Conservation (phyloP, 2,888 invertebrate species). For the Orthonychiurus folsomi region DNA sequence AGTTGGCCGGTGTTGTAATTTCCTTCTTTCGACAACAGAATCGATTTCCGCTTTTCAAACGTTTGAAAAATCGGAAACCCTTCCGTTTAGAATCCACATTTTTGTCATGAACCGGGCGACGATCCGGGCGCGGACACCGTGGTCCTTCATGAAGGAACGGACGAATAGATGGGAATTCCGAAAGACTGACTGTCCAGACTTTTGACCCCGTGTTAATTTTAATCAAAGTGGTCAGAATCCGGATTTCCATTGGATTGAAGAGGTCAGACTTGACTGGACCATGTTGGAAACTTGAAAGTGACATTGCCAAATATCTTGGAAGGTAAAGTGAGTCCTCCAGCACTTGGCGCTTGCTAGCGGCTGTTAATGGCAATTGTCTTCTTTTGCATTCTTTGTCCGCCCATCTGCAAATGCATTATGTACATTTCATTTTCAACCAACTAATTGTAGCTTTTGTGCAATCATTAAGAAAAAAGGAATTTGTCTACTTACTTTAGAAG, state of each 20-base stretch:
- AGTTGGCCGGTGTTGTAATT: not conserved
- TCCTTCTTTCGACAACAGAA: not conserved
- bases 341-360: constrained; percentile 49
- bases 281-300: constrained; percentile 17
- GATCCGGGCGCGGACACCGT: not conserved
- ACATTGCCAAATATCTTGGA: constrained; percentile 59
- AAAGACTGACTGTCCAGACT: not conserved
- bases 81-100: no score
- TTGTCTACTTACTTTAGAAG: constrained; percentile 24
- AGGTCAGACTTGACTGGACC: constrained; percentile 31
- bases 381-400: constrained; percentile 52
- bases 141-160: not conserved
- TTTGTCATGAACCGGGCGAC: no score
- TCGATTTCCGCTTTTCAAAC: not conserved
- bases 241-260: constrained; percentile 9
- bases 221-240: not conserved
- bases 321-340: constrained; percentile 53
- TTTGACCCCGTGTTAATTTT: not conserved
- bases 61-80: not conserved
- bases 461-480: not conserved
- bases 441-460: not conserved
- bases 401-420: constrained; percentile 44
- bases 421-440: no score
- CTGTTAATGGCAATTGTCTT: constrained; percentile 49
- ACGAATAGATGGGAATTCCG: not conserved